A percentile compares a stretch with the other conserved stretches of the same genome.
Evolutionary conservation across 2,113 vertebrate genomes (phyloP).

Genomic region (Platichthys flesus): DNA sequence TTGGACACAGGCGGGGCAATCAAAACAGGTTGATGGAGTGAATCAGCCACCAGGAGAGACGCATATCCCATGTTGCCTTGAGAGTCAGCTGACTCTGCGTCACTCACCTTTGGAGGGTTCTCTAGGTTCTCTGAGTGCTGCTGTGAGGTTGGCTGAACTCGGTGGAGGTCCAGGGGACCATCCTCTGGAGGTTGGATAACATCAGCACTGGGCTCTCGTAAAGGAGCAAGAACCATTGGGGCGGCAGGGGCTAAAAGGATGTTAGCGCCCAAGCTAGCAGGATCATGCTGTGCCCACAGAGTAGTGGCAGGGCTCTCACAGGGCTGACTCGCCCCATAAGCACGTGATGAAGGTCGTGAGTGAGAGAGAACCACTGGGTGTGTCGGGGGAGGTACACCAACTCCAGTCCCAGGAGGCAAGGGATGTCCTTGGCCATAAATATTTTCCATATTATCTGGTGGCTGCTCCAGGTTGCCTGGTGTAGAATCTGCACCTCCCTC

Average conservation of each 20-base stretch:
- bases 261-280: constrained; percentile 87
- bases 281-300: constrained; percentile 93
- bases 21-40: constrained; percentile 89
- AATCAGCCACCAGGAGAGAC: constrained; percentile 88
- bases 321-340: constrained; percentile 83
- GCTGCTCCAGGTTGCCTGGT: constrained; percentile 94
- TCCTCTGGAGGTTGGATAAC: constrained; percentile 93
- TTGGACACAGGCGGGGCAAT: constrained; percentile 91
- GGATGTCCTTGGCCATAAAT: constrained; percentile 78
- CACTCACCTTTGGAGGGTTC: constrained; percentile 92
- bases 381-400: constrained; percentile 34
- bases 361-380: constrained; percentile 59
- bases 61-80: constrained; percentile 92
- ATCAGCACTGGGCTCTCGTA: constrained; percentile 82
- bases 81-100: constrained; percentile 80
- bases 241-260: constrained; percentile 94
- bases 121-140: constrained; percentile 92
- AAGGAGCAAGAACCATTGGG: constrained; percentile 86
- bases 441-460: constrained; percentile 96
- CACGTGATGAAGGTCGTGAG: constrained; percentile 83
- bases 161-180: constrained; percentile 72
- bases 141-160: constrained; percentile 61
- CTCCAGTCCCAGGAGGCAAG: constrained; percentile 51
- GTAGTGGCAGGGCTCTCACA: constrained; percentile 97
- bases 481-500: constrained; percentile 81